phyloP scores from a whole-genome alignment of 2,113 vertebrate species.

The Cyanoramphus novaezelandiae region DNA sequence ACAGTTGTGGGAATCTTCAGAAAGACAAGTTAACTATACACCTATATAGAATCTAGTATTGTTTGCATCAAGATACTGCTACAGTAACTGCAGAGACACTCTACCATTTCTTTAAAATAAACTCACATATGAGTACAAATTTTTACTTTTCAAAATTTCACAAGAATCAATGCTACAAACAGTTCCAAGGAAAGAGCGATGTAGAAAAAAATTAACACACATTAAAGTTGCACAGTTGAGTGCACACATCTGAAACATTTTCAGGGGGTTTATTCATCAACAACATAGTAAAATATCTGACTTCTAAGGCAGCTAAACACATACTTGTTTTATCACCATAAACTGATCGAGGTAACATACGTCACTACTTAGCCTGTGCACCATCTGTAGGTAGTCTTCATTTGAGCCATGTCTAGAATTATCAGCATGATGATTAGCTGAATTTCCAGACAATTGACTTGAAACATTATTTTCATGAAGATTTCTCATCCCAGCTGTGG shows the following conservation, averaged over 20 bases:
- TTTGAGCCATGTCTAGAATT: constrained; percentile 87
- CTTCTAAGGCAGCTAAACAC: not conserved
- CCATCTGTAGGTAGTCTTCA: constrained; percentile 94
- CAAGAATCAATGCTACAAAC: not conserved
- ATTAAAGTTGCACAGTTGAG: not conserved
- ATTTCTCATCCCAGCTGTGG: constrained; percentile 90
- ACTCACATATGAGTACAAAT: not conserved
- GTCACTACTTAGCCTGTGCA: constrained; percentile 90
- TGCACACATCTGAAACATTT: not conserved
- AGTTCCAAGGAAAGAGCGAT: not conserved
- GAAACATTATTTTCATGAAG: constrained; percentile 93
- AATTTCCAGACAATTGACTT: constrained; percentile 87
- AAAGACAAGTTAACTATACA: not conserved
- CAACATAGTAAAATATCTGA: not conserved
- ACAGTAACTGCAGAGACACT: not conserved
- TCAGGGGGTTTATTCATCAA: not conserved
- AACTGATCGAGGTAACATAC: constrained; percentile 75
- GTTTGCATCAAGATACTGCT: not conserved
- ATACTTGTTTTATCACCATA: not conserved
- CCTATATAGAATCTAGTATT: not conserved
- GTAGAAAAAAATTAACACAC: not conserved
- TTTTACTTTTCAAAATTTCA: not conserved
- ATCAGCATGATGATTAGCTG: constrained; percentile 92
- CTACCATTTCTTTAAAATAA: not conserved
- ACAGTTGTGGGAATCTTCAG: not conserved